phyloP scores from a whole-genome alignment of 2,888 invertebrate species.

The Aproaerema taeniolella region DNA sequence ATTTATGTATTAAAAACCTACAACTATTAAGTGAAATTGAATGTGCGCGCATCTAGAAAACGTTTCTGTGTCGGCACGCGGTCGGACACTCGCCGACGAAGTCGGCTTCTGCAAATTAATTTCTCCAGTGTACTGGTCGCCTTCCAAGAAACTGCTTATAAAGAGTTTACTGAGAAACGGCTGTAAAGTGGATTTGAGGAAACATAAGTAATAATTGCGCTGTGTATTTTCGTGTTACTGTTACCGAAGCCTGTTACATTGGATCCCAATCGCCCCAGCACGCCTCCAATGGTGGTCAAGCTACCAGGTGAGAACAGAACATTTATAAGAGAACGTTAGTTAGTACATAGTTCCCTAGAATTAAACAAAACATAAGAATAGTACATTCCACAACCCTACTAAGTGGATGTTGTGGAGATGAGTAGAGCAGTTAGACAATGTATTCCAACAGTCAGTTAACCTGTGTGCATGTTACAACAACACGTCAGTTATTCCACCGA shows the following conservation, averaged over 20 bases:
- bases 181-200: constrained; percentile 73
- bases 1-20: constrained; percentile 66
- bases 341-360: too few species aligned
- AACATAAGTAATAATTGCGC: constrained; percentile 67
- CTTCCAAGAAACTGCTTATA: constrained; percentile 72
- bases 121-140: constrained; percentile 62
- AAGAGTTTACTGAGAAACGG: constrained; percentile 73
- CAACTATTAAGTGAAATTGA: constrained; percentile 65
- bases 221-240: constrained; percentile 69
- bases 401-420: too few species aligned
- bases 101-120: constrained; percentile 71
- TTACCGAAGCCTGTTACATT: constrained; percentile 65
- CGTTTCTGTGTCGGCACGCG: constrained; percentile 55
- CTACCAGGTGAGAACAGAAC: constrained; percentile 68
- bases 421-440: too few species aligned
- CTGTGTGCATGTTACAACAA: too few species aligned
- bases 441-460: too few species aligned
- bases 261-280: constrained; percentile 67
- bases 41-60: constrained; percentile 67
- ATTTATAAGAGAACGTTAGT: too few species aligned
- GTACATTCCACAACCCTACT: too few species aligned
- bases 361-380: too few species aligned
- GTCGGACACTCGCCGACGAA: constrained; percentile 47
- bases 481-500: background rate
- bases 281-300: constrained; percentile 76